phyloP scores from a whole-genome alignment of 2,888 invertebrate species.

The Acrobasis consociella region DNA sequence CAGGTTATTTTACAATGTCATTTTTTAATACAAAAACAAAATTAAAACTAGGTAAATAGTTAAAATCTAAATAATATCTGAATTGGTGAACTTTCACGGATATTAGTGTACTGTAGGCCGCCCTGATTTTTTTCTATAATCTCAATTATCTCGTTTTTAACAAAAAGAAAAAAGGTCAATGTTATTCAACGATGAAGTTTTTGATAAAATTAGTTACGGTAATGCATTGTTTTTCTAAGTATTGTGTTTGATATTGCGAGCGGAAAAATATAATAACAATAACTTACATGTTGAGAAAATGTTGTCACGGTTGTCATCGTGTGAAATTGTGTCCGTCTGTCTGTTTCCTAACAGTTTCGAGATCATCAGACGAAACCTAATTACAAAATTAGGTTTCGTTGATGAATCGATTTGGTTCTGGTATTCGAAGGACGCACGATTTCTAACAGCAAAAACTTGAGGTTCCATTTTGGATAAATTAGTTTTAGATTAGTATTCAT shows the following conservation, averaged over 20 bases:
- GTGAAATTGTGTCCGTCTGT: constrained; percentile 9
- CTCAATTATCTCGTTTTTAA: background rate
- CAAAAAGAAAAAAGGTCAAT: background rate
- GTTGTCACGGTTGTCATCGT: background rate
- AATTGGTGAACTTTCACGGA: constrained; percentile 9
- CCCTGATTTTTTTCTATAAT: constrained; percentile 2
- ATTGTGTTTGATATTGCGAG: too few species aligned
- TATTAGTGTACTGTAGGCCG: background rate
- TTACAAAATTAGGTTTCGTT: background rate
- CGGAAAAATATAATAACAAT: too few species aligned
- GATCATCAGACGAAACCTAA: background rate
- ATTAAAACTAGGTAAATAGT: background rate
- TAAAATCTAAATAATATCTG: background rate
- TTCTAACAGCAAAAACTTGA: background rate
- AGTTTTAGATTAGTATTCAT: too few species aligned
- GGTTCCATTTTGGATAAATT: background rate
- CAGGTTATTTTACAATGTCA: background rate
- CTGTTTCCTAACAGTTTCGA: constrained; percentile 7
- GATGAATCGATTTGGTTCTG: constrained; percentile 5
- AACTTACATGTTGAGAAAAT: too few species aligned
- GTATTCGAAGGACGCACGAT: constrained; percentile 5
- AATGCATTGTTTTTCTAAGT: too few species aligned
- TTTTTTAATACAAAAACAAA: background rate
- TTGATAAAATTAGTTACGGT: too few species aligned
- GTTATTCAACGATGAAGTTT: too few species aligned